A percentile compares a stretch with the other conserved stretches of the same genome.
Evolutionary conservation across 2,888 invertebrate genomes (phyloP).

Genomic region (Drosophila anomalata): DNA sequence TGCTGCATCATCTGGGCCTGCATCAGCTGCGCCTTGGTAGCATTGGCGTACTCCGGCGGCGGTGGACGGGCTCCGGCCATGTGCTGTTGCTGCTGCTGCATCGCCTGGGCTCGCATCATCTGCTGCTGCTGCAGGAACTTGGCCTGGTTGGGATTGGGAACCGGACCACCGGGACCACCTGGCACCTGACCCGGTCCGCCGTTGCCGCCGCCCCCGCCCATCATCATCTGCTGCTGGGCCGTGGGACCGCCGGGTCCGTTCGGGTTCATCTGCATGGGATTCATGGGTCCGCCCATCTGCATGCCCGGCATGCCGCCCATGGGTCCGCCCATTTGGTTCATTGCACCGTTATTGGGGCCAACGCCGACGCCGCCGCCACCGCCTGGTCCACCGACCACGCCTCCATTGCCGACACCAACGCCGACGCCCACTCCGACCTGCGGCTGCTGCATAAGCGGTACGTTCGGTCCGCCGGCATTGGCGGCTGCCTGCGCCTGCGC

Average conservation of each 20-base stretch:
- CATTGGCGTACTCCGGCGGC: conserved; percentile 92
- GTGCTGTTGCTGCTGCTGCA: conserved; percentile 84
- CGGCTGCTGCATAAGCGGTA: conserved; percentile 64
- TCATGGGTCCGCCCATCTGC: conserved; percentile 78
- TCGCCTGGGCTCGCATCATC: conserved; percentile 84
- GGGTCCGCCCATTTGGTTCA: conserved; percentile 69
- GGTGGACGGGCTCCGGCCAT: conserved; percentile 88
- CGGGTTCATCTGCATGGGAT: conserved; percentile 78
- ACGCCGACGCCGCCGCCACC: conserved; percentile 44
- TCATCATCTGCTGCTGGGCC: conserved; percentile 69
- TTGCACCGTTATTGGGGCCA: conserved; percentile 66
- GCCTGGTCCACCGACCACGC: conserved; percentile 56
- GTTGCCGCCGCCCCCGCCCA: conserved; percentile 62
- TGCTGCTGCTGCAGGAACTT: conserved; percentile 89
- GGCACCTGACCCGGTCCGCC: conserved; percentile 46
- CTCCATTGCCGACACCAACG: conserved; percentile 38
- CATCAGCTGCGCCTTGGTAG: conserved; percentile 84
- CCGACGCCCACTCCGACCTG: conserved; percentile 45
- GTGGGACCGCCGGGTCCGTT: conserved; percentile 60
- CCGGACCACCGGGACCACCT: conserved; percentile 56
- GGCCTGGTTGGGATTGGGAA: conserved; percentile 85
- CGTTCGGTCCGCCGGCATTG: conserved; percentile 75
- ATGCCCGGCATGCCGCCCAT: conserved; percentile 78
- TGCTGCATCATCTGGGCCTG: conserved; percentile 86
- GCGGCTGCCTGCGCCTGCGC: conserved; percentile 82